Evolutionary conservation across 2,888 invertebrate genomes (phyloP), one percentile per base, ranked within the genome.

Genomic region (Cephus nigrinus): DNA sequence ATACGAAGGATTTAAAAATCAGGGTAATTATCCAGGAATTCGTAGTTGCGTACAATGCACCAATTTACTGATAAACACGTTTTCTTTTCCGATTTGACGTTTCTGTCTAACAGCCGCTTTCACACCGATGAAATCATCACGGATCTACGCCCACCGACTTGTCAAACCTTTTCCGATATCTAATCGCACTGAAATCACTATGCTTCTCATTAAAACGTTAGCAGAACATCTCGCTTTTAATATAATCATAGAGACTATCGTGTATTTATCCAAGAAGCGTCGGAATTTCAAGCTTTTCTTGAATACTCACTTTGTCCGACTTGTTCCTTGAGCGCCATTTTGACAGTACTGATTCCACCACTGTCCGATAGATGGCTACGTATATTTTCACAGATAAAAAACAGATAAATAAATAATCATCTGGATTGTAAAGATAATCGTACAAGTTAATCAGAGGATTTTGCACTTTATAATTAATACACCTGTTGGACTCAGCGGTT

Each of bases 301-400:
- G 90, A 83, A 84, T 90, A 96, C 96, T 96, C 93, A 97, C 97
- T 97, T 93, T 96, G 96, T 84, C 97, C 97, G 90, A 97, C 97
- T 92, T 95, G 94, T 91, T 94, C 95, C 94, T 97, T 97, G 90
- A 97, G 94, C 93, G 97, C 96, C 97, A 97, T 97, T 93, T 94
- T 95, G 93, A 87, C 87, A 88, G 87, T 80, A 88, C 89, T 89
- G 83, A 84, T 74, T 55, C 68, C 40, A 30, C 31, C 76, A 77
- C 76, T 73, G 76, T 23, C 69, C 83, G 78, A 75, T 78, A 89
- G 88, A 80, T 86, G 84, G 86, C 86, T 80, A 71, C 74, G 76
- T 75, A 73, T 55, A 55, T 9, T 55, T 55, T 5, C 23, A 55
- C 55, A 55, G 55, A 55, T 55, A 23, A 23, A 55, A 55, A 55